Percentiles rank a stretch among this genome's conserved stretches.
Evolutionary conservation across 2,113 vertebrate species (phyloP).

Genomic region (Scomber colias): DNA sequence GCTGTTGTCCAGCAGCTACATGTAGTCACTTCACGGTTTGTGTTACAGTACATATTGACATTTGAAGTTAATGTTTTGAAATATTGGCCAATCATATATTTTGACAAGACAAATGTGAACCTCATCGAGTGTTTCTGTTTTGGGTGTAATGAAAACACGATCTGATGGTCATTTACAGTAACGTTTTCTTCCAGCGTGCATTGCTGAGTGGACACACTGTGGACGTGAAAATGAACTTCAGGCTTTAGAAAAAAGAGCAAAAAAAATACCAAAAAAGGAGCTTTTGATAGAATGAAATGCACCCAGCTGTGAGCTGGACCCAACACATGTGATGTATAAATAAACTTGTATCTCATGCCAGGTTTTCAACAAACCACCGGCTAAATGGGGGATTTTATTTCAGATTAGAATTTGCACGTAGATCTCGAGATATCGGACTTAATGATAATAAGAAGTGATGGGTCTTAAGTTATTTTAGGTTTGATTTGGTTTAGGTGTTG

Average conservation of each 20-base stretch:
- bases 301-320: conserved; percentile 84
- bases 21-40: conserved; percentile 76
- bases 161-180: conserved; percentile 76
- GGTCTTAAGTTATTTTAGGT: conserved; percentile 57
- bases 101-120: conserved; percentile 76
- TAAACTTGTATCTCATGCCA: conserved; percentile 82
- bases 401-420: conserved; percentile 72
- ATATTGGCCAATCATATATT: conserved; percentile 74
- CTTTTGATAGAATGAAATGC: conserved; percentile 85
- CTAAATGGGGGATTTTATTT: conserved; percentile 79
- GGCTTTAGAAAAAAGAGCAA: conserved; percentile 43
- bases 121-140: conserved; percentile 71
- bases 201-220: conserved; percentile 56
- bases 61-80: conserved; percentile 75
- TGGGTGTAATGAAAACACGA: conserved; percentile 68
- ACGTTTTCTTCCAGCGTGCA: conserved; percentile 69
- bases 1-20: conserved; percentile 78
- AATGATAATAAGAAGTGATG: conserved; percentile 70
- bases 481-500: conserved; percentile 55
- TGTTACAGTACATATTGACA: conserved; percentile 82
- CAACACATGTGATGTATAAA: conserved; percentile 84
- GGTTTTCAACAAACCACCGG: conserved; percentile 77
- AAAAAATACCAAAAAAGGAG: conserved; percentile 75
- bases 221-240: conserved; percentile 73
- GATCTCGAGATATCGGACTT: conserved; percentile 74